Conservation (phyloP, 2,113 vertebrate genomes). For the Indicator maculatus region DNA sequence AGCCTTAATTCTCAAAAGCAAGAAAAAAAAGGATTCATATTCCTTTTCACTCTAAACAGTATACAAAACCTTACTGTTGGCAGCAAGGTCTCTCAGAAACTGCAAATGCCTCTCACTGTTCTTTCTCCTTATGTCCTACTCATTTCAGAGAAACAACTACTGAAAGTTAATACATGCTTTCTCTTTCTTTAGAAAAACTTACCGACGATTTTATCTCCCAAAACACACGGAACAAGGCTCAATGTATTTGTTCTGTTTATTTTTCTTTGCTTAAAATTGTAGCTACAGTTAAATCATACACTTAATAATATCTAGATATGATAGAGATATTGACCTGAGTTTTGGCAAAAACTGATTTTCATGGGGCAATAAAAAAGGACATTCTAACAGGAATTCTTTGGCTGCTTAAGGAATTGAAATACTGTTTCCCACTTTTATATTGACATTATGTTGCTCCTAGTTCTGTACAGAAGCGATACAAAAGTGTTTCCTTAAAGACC, state of each 20-base stretch:
- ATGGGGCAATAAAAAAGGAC: neutral
- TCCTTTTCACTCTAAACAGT: neutral
- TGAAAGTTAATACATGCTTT: neutral
- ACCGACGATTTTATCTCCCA: neutral
- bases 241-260: fast-evolving
- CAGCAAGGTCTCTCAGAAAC: neutral
- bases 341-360: neutral
- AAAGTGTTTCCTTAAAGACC: neutral
- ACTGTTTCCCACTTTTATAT: neutral
- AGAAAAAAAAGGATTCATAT: neutral
- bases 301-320: neutral
- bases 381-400: neutral
- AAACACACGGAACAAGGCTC: neutral
- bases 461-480: neutral
- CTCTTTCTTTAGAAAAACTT: neutral
- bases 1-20: neutral
- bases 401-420: neutral
- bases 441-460: neutral
- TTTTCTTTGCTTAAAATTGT: neutral
- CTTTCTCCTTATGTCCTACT: neutral
- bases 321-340: neutral
- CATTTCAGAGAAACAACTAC: neutral
- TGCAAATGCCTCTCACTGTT: neutral
- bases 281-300: neutral
- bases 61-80: neutral